Base-by-base conservation (phyloP, 2,113 vertebrate genomes). In the Mola mola region DNA sequence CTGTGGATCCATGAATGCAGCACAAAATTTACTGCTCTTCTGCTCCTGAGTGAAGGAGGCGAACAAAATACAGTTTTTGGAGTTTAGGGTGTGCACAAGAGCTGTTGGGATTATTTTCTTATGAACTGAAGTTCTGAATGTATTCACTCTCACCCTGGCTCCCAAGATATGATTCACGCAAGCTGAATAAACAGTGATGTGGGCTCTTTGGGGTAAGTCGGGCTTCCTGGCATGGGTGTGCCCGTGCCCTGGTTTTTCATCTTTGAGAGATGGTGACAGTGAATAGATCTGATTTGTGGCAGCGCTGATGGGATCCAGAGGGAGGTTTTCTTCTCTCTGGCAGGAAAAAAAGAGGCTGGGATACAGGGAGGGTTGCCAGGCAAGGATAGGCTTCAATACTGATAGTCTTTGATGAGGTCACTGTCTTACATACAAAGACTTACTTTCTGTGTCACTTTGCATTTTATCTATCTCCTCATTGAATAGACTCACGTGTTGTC, bases 121-220 rank as follows among this genome's bases (percentile, higher is more conserved):
- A 69, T 77, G 67, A 37, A 77, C 44, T 60, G 52, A 68, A 48
- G 63, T 67, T 49, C 55, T 61, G 13, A 72, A 81, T 43, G 49
- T 72, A 9, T 71, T 78, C 51, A 43, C 63, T 83, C 76, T 70
- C 76, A 66, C 44, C 61, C 40, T 21, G 20, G 48, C 65, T 79
- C 87, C 88, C 87, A 90, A 85, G 65, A 83, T 66, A 56, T 69
- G 85, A 88, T 82, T 84, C 69, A 49, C 62, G 87, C 79, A 85
- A 87, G 85, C 86, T 89, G 87, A 90, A 89, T 85, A 91, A 88
- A 90, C 88, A 90, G 83, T 76, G 75, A 83, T 87, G 85, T 72
- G 68, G 78, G 50, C 59, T 84, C 80, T 81, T 66, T 83, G 85
- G 83, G 76, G 69, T 72, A 55, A 74, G 80, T 70, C 77, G 29